A percentile compares a stretch with the other conserved stretches of the same genome.
Conservation (phyloP, 2,113 vertebrate species). For the Alectura lathami region DNA sequence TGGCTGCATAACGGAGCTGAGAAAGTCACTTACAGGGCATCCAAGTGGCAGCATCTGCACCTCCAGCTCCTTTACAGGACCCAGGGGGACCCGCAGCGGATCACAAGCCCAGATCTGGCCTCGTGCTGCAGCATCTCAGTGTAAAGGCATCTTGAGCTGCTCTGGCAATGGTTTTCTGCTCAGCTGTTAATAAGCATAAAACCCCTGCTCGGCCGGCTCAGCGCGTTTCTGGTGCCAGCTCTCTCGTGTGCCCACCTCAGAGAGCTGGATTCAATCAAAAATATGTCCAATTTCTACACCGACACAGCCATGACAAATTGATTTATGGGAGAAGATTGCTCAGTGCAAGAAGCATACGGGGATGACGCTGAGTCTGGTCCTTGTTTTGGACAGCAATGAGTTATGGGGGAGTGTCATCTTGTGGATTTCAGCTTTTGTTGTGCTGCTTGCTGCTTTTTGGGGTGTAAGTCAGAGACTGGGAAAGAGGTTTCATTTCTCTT, state of each 20-base stretch:
- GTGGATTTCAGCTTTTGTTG: slow-evolving; percentile 10
- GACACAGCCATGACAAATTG: slow-evolving; percentile 43
- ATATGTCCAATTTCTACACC: slow-evolving; percentile 21
- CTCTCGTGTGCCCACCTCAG: background rate
- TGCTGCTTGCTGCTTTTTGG: slow-evolving; percentile 33
- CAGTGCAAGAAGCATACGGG: slow-evolving; percentile 18
- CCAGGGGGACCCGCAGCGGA: background rate
- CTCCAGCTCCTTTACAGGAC: background rate
- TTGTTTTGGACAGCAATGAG: slow-evolving; percentile 20
- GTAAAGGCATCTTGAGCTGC: background rate
- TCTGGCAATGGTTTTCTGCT: background rate
- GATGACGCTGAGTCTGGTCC: background rate
- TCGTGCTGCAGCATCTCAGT: background rate
- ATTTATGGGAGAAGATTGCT: slow-evolving; percentile 21
- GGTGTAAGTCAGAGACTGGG: slow-evolving; percentile 7
- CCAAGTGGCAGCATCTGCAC: background rate
- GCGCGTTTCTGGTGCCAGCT: background rate
- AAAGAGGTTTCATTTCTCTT: slow-evolving; percentile 28
- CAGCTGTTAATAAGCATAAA: background rate
- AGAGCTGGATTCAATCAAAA: slow-evolving; percentile 54
- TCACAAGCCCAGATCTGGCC: background rate
- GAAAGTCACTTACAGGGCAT: background rate
- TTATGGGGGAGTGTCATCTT: slow-evolving; percentile 20
- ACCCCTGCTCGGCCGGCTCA: accelerated
- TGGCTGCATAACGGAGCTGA: background rate